Percentiles rank a stretch among this genome's conserved stretches.
These are phyloP conservation scores for Proisotoma minuta DNA, from an alignment of 2,888 invertebrate species.

Conservation along the genomic window DNA sequence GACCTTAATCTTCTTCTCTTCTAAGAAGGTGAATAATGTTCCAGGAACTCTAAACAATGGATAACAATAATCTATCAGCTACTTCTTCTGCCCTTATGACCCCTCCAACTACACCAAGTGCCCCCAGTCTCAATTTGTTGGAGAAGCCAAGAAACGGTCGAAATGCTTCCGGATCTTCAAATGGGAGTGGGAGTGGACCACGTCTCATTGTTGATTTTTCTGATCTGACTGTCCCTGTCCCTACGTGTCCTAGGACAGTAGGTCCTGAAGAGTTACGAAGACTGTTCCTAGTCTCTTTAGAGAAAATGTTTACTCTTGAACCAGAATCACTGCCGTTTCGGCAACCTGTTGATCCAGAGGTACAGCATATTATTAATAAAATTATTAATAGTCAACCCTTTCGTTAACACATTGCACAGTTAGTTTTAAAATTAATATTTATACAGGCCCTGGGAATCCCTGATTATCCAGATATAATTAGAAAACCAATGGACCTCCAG, in stretches of 20 bases:
- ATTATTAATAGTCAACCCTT: background rate
- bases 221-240: conserved; percentile 8
- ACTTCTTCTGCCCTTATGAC: background rate
- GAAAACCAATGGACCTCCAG: conserved; percentile 24
- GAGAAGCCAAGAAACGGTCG: background rate
- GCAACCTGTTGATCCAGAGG: conserved; percentile 22
- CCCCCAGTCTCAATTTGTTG: background rate
- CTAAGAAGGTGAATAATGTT: too few species aligned
- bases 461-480: conserved; percentile 23
- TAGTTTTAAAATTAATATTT: background rate
- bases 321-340: conserved; percentile 25
- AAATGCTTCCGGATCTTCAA: background rate
- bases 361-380: background rate
- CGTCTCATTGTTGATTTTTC: conserved; percentile 3
- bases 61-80: too few species aligned
- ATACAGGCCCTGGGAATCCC: conserved; percentile 18
- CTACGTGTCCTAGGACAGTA: conserved; percentile 1
- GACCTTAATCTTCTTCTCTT: too few species aligned
- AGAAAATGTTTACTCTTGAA: conserved; percentile 21
- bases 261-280: conserved; percentile 20
- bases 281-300: conserved; percentile 17
- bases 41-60: too few species aligned
- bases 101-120: background rate
- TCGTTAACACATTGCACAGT: background rate
- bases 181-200: background rate